These are phyloP conservation scores for Thalassoma bifasciatum DNA, from an alignment of 2,113 vertebrate genomes.

Conservation along the genomic window DNA sequence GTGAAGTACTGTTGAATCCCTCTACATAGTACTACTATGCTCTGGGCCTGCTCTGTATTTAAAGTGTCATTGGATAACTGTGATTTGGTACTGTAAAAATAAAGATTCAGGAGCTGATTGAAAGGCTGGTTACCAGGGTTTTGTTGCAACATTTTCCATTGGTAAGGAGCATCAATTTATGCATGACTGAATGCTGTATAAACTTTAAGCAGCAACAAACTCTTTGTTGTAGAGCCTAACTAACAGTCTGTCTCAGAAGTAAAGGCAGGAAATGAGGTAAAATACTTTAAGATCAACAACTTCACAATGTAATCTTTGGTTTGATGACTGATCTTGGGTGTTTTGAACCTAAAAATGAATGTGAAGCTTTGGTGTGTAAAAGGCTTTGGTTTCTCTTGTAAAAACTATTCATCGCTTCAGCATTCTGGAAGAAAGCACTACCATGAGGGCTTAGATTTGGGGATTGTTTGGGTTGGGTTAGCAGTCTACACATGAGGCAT, in stretches of 20 bases:
- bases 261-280: constrained; percentile 39
- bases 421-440: constrained; percentile 98
- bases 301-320: constrained; percentile 78
- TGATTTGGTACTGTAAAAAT: not conserved
- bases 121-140: constrained; percentile 28
- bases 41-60: not conserved
- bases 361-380: constrained; percentile 67
- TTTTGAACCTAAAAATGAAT: constrained; percentile 47
- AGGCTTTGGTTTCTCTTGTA: constrained; percentile 76
- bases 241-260: constrained; percentile 67
- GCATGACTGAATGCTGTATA: constrained; percentile 5
- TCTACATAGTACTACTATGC: too few relatives aligned
- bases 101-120: not conserved
- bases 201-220: constrained; percentile 12
- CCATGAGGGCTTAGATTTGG: constrained; percentile 84
- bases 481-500: constrained; percentile 62
- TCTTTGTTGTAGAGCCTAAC: constrained; percentile 2
- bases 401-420: constrained; percentile 72
- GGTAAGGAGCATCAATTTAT: constrained; percentile 24
- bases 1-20: not conserved
- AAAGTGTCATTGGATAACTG: not conserved
- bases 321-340: constrained; percentile 51
- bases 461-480: constrained; percentile 61
- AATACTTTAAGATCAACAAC: constrained; percentile 57
- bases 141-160: constrained; percentile 24